Evolutionary conservation across 2,113 vertebrate genomes (phyloP).

Genomic region (Lonchura striata): DNA sequence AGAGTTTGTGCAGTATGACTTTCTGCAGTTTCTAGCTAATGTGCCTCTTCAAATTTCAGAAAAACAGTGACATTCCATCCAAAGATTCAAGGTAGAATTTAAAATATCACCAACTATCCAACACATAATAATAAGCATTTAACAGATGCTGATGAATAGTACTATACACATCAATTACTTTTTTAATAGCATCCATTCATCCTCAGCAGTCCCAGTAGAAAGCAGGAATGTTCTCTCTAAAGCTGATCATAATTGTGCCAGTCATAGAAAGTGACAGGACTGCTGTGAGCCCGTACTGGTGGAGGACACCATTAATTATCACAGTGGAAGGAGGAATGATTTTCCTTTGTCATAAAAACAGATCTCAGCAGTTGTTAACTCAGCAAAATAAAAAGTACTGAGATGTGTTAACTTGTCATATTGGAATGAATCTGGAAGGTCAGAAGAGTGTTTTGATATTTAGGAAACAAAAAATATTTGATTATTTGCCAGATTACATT

Average conservation of each 20-base stretch:
- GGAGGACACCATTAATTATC: slow-evolving; percentile 9
- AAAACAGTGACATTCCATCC: neutral
- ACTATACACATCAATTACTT: neutral
- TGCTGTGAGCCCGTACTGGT: neutral
- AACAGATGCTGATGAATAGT: neutral
- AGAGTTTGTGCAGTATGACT: neutral
- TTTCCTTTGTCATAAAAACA: neutral
- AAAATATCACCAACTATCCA: neutral
- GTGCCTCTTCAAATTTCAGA: neutral
- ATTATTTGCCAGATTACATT: neutral
- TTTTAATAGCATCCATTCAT: neutral
- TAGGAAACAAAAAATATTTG: neutral
- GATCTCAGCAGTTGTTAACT: neutral
- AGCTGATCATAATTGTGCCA: neutral
- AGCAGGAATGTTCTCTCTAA: neutral
- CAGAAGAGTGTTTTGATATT: neutral
- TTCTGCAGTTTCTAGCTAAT: neutral
- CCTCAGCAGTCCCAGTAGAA: neutral
- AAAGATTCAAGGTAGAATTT: neutral
- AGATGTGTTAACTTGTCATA: neutral
- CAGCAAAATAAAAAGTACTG: neutral
- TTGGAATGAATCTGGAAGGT: neutral
- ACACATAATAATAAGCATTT: neutral
- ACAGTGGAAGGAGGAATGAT: neutral
- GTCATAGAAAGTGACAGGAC: neutral